phyloP scores from a whole-genome alignment of 1,140 invertebrate genomes.

The Saccostrea glomerata region DNA sequence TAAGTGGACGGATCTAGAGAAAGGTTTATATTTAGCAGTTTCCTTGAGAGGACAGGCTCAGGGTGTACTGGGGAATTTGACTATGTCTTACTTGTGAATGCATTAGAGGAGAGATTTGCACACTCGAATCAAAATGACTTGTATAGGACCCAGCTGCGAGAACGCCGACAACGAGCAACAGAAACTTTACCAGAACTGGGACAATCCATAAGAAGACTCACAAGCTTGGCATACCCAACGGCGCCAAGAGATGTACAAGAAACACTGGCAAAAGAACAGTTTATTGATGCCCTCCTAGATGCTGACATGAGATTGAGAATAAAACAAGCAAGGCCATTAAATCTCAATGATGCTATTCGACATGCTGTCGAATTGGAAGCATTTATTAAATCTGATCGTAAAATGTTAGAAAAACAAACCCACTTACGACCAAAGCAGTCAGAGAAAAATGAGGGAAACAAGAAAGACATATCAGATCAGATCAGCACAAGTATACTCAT shows the following conservation, averaged over 20 bases:
- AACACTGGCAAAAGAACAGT: too few species aligned
- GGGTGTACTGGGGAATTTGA: conserved; percentile 28
- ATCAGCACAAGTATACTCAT: too few species aligned
- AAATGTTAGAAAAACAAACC: too few species aligned
- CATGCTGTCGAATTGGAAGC: too few species aligned
- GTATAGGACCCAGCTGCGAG: conserved; percentile 6
- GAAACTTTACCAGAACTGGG: not conserved
- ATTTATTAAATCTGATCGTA: too few species aligned
- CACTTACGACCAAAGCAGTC: too few species aligned
- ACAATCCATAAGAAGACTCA: not conserved
- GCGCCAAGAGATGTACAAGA: not conserved
- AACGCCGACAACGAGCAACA: conserved; percentile 5
- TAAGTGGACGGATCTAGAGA: conserved; percentile 48
- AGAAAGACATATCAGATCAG: too few species aligned
- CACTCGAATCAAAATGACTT: conserved; percentile 26
- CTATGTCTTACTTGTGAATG: not conserved
- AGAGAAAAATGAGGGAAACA: too few species aligned
- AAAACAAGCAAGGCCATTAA: too few species aligned
- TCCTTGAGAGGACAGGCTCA: conserved; percentile 41
- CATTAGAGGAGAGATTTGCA: conserved; percentile 29
- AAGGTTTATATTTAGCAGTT: conserved; percentile 35
- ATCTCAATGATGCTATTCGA: too few species aligned
- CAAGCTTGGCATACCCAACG: conserved; percentile 22
- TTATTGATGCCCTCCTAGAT: too few species aligned
- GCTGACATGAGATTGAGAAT: too few species aligned